A percentile compares a stretch with the other conserved stretches of the same genome.
These are phyloP conservation scores for Neuroscelio doddi DNA, from an alignment of 2,888 invertebrate species.

Conservation along the genomic window DNA sequence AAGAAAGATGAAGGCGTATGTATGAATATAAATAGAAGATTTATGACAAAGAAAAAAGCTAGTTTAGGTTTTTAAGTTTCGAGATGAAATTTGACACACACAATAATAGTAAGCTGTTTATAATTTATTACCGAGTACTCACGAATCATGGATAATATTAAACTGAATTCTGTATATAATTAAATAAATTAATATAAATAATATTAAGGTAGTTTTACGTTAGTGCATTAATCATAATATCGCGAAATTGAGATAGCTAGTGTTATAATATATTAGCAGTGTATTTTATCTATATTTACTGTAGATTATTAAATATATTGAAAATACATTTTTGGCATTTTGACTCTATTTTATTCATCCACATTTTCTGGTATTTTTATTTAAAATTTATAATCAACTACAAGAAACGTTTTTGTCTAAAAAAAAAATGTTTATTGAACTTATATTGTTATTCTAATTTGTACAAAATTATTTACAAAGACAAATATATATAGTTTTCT, in stretches of 20 bases:
- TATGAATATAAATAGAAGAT: conserved; percentile 1
- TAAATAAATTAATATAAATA: conserved; percentile 46
- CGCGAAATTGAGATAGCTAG: conserved; percentile 31
- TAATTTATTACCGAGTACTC: conserved; percentile 63
- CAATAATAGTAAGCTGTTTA: conserved; percentile 61
- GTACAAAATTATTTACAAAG: conserved; percentile 2
- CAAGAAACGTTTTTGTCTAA: too few species aligned
- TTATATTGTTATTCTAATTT: too few species aligned
- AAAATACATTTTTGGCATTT: conserved; percentile 23
- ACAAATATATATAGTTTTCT: conserved; percentile 55
- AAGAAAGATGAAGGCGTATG: conserved; percentile 22
- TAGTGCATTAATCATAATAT: conserved; percentile 26
- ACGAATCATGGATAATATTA: conserved; percentile 35
- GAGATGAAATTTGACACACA: conserved; percentile 42
- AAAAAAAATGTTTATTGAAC: neutral
- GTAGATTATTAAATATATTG: conserved; percentile 43
- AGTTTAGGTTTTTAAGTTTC: conserved; percentile 36
- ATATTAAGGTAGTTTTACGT: conserved; percentile 26
- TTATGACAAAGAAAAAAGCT: conserved; percentile 11
- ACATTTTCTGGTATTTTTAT: too few species aligned
- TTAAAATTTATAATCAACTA: too few species aligned
- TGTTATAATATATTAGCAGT: conserved; percentile 35
- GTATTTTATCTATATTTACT: conserved; percentile 45
- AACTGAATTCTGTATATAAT: conserved; percentile 50
- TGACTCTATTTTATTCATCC: neutral